Evolutionary conservation across 2,888 invertebrate species (phyloP), one percentile per base, ranked within the genome.

Genomic region (Leucophenga montana): DNA sequence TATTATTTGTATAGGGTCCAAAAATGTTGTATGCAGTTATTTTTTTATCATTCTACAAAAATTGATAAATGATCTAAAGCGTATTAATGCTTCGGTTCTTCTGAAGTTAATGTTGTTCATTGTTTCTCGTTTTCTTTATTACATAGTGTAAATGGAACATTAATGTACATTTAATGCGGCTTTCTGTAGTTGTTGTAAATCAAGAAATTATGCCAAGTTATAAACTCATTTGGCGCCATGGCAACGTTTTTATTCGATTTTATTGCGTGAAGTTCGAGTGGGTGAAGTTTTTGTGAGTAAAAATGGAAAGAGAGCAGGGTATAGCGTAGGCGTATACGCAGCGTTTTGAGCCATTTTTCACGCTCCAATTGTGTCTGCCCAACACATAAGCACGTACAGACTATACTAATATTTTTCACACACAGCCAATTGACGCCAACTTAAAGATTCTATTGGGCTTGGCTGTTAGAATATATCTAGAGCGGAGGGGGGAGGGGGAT

Each of bases 161-260:
- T 27, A 27, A 27, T 27, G 4, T 27, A 27, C 27, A 39, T 39
- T 11, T 11, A 39, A 39, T 39, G 39, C 39, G 39, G 11, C 9
- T 61, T 54, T 11, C 22, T 54, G 13, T 56, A 20, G 22, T 13
- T 8, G 27, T 57, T 57, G 57, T 57, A 20, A 20, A 22, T 11
- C 14, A 31, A 27, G 31, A 27, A 56, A 39, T 39, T 39, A 39
- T 39, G 39, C 11, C 39, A 39, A 39, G 54, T 20, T 56, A 56
- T 13, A 56, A 56, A 56, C 22, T 56, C 22, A 56, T 56, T 56
- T 56, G 20, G 54, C 54, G 20, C 54, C 54, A 56, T 20, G 22
- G 13, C 16, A 18, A 50, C 18, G 3, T 22, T 5, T 22, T 6
- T 4, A 18, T 20, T 56, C 54, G 54, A 56, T 56, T 56, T 22